phyloP scores from a whole-genome alignment of 2,888 invertebrate species.

The Yponomeuta evonymella region DNA sequence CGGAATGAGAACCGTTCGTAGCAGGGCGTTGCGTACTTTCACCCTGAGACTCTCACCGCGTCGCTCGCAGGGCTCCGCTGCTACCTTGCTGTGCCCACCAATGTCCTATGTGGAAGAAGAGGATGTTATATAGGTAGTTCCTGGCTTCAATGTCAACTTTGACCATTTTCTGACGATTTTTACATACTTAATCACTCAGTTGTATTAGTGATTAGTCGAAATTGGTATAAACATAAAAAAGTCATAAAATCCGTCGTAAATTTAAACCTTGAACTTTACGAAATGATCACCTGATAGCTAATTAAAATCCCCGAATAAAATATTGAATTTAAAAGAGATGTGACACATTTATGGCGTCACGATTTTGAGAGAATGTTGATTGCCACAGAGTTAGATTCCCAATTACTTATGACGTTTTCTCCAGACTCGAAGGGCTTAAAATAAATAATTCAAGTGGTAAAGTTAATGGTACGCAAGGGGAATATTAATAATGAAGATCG shows the following conservation, averaged over 20 bases:
- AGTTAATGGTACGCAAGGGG: not conserved
- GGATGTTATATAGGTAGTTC: too few relatives aligned
- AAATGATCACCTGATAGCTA: constrained; percentile 19
- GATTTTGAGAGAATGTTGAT: constrained; percentile 20
- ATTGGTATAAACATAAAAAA: constrained; percentile 19
- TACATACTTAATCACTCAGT: too few relatives aligned
- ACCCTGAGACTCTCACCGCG: constrained; percentile 39
- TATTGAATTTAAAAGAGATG: constrained; percentile 20
- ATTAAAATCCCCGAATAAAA: constrained; percentile 22
- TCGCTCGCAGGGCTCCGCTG: constrained; percentile 31
- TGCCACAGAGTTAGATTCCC: constrained; percentile 13
- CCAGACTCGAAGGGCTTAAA: not conserved
- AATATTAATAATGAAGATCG: not conserved
- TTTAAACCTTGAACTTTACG: constrained; percentile 31
- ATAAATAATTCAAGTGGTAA: not conserved
- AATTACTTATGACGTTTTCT: not conserved
- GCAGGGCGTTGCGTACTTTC: constrained; percentile 66
- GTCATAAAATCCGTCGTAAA: constrained; percentile 12
- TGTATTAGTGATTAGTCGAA: constrained; percentile 20
- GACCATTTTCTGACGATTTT: too few relatives aligned
- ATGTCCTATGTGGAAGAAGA: not conserved
- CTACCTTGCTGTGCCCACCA: not conserved
- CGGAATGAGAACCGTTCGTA: constrained; percentile 66
- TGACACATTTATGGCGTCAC: constrained; percentile 21
- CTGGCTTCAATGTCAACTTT: too few relatives aligned